Evolutionary conservation across 2,888 invertebrate genomes (phyloP), one percentile per base, ranked within the genome.

Genomic region (Drepana falcataria): DNA sequence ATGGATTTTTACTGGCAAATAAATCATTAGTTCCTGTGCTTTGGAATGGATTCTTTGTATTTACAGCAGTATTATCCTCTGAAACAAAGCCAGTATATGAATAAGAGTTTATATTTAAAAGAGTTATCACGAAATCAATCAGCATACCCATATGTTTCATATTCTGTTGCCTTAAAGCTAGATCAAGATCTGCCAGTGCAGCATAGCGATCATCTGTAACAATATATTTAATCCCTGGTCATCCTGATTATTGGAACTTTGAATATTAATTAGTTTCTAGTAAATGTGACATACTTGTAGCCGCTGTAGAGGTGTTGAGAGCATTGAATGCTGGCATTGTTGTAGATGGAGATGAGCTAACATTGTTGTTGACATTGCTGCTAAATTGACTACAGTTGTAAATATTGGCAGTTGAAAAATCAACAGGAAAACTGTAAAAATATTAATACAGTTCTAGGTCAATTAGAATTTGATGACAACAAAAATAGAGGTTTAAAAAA

Each of bases 111-210:
- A 51, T 41, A 5, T 37, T 3, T 4, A 37, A 37, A 2, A 37
- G 3, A 37, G 3, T 4, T 37, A 5, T 37, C 3, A 37, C 1
- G 5, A 37, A 37, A 5, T 4, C 37, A 1, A 37, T 37, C 4
- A 3, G 5, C 37, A 37, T 71, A 91, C 91, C 91, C 82, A 85
- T 82, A 68, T 81, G 82, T 72, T 88, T 90, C 78, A 84, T 80
- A 60, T 92, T 91, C 71, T 93, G 93, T 61, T 91, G 91, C 71
- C 95, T 93, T 69, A 95, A 83, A 71, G 94, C 94, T 78, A 94
- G 92, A 81, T 98, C 98, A 73, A 99, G 93, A 89, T 98, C 98
- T 85, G 98, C 97, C 58, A 99, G 93, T 53, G 98, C 98, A 64
- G 98, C 98, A 89, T 99, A 99, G 67, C 97, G 95, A 89, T 99